Base-by-base conservation (phyloP, 2,888 invertebrate genomes). In the Brachypterus glaber region DNA sequence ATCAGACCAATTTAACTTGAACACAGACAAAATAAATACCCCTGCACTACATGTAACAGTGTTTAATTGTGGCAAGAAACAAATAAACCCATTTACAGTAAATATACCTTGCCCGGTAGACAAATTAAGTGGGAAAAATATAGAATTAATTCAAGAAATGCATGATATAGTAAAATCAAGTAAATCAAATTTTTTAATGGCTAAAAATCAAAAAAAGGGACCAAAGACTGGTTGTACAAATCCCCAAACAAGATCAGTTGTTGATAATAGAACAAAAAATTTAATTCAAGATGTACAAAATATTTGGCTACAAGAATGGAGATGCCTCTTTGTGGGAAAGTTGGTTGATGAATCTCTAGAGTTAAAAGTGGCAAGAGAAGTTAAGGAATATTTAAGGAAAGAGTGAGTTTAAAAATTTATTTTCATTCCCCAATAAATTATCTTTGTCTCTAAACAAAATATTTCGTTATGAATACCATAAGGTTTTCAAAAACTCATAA, bases 281-380 rank as follows among this genome's bases (percentile, higher is more conserved):
- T n/a, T 76, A 4, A 68, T 79, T 16, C 68, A 68, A 30, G 71
- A 73, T 35, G 70, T 80, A 58, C 75, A 78, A 48, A 66, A 68
- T 9, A 65, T 71, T 18, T 81, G 79, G 78, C 62, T 82, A 1
- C 71, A 72, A 27, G 76, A 76, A 16, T 82, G 77, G 76, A 69
- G 73, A 43, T 63, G 75, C 47, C 61, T 81, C 33, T 66, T 81
- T 9, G 66, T 75, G 3, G 80, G 80, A 2, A 76, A 74, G 52
- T 66, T 74, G 17, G 39, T 65, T 9, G 72, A 77, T 46, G 42
- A 61, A 3, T 45, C 48, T 2, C 46, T 73, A 14, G 69, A 69
- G 33, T 57, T 66, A 4, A 65, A 60, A 36, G 54, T 79, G 3
- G 48, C 64, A 2, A 49, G 57, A n/a, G 58, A 71, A 42, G 69